Percentiles rank a stretch among this genome's conserved stretches.
Evolutionary conservation across 2,888 invertebrate species (phyloP).

Genomic region (Dyspetes luteomarginatus): DNA sequence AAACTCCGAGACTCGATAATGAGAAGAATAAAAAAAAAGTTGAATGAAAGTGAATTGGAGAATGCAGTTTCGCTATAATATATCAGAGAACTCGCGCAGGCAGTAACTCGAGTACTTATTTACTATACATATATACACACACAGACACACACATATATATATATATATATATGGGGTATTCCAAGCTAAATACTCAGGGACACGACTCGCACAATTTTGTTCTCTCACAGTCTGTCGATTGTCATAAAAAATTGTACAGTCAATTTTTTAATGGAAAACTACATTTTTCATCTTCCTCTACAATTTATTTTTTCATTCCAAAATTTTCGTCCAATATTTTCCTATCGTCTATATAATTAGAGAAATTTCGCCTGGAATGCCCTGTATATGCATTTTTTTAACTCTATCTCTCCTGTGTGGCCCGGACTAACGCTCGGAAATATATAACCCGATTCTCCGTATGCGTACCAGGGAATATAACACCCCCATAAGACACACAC

Average conservation of each 20-base stretch:
- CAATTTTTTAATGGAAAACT: no score
- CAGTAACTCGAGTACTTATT: conserved; percentile 42
- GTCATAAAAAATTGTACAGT: no score
- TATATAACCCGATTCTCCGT: conserved; percentile 41
- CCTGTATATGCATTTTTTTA: conserved; percentile 2
- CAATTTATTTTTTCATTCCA: no score
- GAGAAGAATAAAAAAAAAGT: background rate
- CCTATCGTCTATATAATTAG: no score
- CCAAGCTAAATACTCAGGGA: no score
- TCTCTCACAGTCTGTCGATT: no score
- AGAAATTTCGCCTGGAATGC: no score
- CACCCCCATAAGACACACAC: conserved; percentile 32
- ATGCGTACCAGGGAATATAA: conserved; percentile 49
- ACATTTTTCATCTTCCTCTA: no score
- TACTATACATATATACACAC: background rate
- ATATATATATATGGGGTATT: background rate
- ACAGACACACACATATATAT: background rate
- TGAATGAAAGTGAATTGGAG: conserved; percentile 13
- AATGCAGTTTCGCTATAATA: conserved; percentile 32
- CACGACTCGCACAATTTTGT: no score
- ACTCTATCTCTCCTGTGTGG: conserved; percentile 27
- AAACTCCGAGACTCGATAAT: no score
- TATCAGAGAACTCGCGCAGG: conserved; percentile 18
- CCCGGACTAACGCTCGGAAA: conserved; percentile 36
- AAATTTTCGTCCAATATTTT: no score